Base-by-base conservation (phyloP, 2,113 vertebrate genomes). In the Ceuthmochares aereus region DNA sequence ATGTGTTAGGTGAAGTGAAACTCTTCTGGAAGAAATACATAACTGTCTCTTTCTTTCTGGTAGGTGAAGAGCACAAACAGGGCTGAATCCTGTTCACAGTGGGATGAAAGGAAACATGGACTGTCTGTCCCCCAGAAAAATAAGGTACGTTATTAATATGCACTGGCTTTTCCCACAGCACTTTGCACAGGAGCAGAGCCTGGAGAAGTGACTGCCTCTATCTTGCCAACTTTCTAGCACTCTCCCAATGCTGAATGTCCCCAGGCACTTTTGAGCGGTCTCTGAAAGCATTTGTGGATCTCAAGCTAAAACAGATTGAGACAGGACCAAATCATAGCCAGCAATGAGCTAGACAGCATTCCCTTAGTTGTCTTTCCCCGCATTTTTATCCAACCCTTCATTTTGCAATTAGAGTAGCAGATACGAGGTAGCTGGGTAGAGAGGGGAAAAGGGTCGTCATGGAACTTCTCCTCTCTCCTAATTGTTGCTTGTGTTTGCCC, bases 121-220 rank as follows among this genome's bases (percentile, higher is more conserved):
- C 45, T 64, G 1, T 55, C n/a, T 60, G 29, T 42, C 12, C 7
- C 10, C 14, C 8, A 55, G 70, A 58, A 93, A 96, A 87, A 54
- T 66, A 49, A 78, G 3, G 6, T 16, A 51, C 13, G 29, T 3
- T 79, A 18, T 21, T 52, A 54, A n/a, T 11, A 25, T 3, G 3
- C 19, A 18, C 29, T 60, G 66, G 21, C 32, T 81, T 27, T 78
- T 84, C 27, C 29, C 45, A 58, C 27, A 75, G 63, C 12, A 25
- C n/a, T 73, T 66, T 69, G 27, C 26, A 68, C 7, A 29, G 66
- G 32, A 63, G n/a, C 42, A 70, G 62, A 74, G 27, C 36, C 64
- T 81, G 43, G 43, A 63, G 25, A 32, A 32, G 37, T 27, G 9
- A 49, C 1, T 2, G 2, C 2, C 9, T 63, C 3, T 8, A 4